phyloP scores from a whole-genome alignment of 1,140 invertebrate species.

The Brachionus angularis region DNA sequence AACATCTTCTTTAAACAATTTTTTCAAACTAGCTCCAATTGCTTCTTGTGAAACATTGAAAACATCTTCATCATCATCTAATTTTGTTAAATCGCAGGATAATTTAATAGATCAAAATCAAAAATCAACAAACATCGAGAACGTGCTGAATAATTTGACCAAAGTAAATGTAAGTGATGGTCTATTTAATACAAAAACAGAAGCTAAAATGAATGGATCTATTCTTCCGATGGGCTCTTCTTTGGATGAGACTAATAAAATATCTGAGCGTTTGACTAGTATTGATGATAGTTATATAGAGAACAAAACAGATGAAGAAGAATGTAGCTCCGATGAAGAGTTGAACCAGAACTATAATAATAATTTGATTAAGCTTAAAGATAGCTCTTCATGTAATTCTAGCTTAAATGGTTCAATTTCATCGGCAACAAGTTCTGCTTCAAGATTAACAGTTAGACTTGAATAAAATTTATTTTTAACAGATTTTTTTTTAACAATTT shows the following conservation, averaged over 20 bases:
- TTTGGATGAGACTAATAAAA: too few relatives aligned
- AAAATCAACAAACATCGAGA: conserved; percentile 19
- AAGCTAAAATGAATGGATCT: background rate
- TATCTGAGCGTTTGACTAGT: background rate
- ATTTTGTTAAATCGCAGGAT: too few relatives aligned
- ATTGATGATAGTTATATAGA: background rate
- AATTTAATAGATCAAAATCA: background rate
- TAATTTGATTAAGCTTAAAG: conserved; percentile 1
- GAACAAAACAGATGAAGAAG: conserved; percentile 2
- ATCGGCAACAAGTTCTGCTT: conserved; percentile 13
- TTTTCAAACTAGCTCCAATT: conserved; percentile 56
- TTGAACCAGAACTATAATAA: too few relatives aligned
- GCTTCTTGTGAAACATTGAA: conserved; percentile 55
- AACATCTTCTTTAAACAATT: too few relatives aligned
- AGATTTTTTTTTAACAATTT: too few relatives aligned
- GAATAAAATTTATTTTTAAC: background rate
- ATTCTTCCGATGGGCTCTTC: background rate
- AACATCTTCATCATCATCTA: conserved; percentile 2
- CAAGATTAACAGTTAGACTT: background rate
- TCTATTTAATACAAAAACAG: background rate
- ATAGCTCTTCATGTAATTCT: conserved; percentile 8
- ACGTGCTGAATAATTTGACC: conserved; percentile 9
- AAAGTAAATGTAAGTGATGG: conserved; percentile 39
- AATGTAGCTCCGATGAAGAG: background rate
- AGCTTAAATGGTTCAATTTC: conserved; percentile 35